phyloP scores from a whole-genome alignment of 1,140 invertebrate species.

The Nebria ingens region DNA sequence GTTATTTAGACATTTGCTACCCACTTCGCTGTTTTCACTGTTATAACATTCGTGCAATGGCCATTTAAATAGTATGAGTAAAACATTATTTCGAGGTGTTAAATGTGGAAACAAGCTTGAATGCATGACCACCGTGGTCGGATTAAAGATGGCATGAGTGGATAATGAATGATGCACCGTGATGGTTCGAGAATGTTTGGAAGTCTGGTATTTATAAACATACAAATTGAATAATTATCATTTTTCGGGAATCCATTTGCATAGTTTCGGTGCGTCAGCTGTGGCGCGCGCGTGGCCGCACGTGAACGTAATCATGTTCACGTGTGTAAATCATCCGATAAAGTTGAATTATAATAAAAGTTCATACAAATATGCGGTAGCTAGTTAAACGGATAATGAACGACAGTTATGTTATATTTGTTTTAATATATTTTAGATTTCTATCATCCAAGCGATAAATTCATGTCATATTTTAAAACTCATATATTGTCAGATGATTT shows the following conservation, averaged over 20 bases:
- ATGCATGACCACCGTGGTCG: no score
- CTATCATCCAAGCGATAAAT: neutral
- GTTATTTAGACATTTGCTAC: no score
- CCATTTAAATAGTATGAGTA: no score
- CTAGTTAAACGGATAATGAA: neutral
- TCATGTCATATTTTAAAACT: neutral
- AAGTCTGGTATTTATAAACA: conserved; percentile 3
- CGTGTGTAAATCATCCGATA: conserved; percentile 3
- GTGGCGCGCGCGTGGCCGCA: neutral
- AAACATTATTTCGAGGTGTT: no score
- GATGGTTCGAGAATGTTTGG: no score
- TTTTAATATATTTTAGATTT: neutral
- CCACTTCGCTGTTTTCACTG: no score
- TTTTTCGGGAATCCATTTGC: conserved; percentile 1
- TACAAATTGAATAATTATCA: conserved; percentile 9
- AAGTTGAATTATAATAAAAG: conserved; percentile 4
- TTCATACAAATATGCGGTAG: neutral
- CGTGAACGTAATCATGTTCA: neutral
- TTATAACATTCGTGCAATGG: no score
- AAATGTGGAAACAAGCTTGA: no score
- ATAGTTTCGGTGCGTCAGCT: neutral
- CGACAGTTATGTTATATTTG: conserved; percentile 1
- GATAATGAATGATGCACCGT: no score
- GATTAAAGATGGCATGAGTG: no score
- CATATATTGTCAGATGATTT: neutral